phyloP scores from a whole-genome alignment of 2,797 vertebrate species.

The Ibycter americanus region DNA sequence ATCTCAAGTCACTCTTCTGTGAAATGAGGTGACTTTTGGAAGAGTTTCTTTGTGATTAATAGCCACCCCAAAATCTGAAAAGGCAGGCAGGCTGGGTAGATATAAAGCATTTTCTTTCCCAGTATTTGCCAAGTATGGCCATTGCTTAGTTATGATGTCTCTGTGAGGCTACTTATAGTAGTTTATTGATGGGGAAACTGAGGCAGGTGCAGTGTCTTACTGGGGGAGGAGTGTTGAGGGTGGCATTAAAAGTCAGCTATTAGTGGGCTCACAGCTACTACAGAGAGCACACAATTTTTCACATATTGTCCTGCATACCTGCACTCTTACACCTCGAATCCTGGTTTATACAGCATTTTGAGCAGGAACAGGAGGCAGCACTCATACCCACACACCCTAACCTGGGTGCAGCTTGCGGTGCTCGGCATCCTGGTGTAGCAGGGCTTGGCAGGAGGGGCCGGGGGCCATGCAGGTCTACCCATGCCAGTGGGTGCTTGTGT shows the following conservation, averaged over 20 bases:
- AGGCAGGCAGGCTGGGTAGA: not conserved
- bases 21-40: not conserved
- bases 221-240: accelerated
- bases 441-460: not conserved
- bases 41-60: not conserved
- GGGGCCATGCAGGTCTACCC: accelerated
- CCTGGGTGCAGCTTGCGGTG: not conserved
- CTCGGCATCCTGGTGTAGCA: not conserved
- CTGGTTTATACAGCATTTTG: not conserved
- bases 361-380: accelerated
- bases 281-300: not conserved
- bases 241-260: not conserved
- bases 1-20: not conserved
- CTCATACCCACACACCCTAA: accelerated
- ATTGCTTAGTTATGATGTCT: not conserved
- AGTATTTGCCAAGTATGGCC: not conserved
- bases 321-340: not conserved
- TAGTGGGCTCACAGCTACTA: not conserved
- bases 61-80: not conserved
- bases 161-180: not conserved
- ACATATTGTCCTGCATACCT: not conserved
- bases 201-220: not conserved
- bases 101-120: not conserved
- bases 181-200: not conserved
- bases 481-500: accelerated